Evolutionary conservation across 2,797 vertebrate species (phyloP).

Genomic region (Galago senegalensis): DNA sequence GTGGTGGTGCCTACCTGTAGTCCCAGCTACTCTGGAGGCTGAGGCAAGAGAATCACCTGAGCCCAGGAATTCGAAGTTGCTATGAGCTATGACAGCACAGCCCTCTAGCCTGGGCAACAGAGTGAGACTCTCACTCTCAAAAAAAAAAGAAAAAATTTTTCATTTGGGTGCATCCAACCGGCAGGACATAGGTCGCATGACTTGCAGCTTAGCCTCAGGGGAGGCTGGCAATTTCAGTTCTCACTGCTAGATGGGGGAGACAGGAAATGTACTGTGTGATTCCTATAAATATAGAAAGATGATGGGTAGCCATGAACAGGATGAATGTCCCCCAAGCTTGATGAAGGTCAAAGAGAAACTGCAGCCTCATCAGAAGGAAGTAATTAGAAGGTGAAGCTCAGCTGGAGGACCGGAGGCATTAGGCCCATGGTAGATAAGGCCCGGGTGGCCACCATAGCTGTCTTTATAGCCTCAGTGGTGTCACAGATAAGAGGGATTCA

Average conservation of each 20-base stretch:
- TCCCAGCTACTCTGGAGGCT: no score
- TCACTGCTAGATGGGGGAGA: not conserved
- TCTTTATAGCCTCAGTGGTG: not conserved
- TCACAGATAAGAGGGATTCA: not conserved
- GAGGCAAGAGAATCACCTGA: no score
- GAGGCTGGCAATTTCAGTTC: not conserved
- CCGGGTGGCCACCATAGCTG: not conserved
- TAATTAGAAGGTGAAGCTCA: not conserved
- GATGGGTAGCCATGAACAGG: not conserved
- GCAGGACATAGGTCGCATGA: not conserved
- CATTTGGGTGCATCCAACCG: rapidly evolving
- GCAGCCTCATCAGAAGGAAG: not conserved
- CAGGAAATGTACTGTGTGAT: not conserved
- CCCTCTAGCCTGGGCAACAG: no score
- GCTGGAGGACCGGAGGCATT: not conserved
- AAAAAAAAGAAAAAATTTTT: no score
- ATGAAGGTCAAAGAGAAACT: constrained; percentile 11
- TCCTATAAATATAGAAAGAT: not conserved
- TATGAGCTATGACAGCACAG: no score
- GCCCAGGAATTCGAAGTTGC: no score
- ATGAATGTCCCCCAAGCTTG: not conserved
- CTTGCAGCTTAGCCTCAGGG: not conserved
- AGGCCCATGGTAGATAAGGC: not conserved
- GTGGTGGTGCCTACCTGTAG: no score
- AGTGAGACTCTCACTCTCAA: no score